Conservation (phyloP, 2,888 invertebrate genomes). For the Nycteola revayana region DNA sequence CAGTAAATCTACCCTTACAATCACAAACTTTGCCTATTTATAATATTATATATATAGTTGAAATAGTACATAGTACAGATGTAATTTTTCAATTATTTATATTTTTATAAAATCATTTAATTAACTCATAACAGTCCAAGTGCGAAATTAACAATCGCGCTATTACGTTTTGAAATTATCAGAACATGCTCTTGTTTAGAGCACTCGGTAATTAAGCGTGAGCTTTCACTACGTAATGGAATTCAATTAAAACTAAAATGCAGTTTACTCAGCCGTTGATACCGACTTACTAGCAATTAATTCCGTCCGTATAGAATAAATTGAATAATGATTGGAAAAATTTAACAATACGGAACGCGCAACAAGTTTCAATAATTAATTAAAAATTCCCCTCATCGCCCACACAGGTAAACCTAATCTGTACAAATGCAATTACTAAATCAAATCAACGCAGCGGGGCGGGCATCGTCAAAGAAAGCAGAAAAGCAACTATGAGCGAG, state of each 20-base stretch:
- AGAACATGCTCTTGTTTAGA: conserved; percentile 38
- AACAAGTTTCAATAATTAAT: conserved; percentile 15
- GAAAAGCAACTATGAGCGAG: conserved; percentile 20
- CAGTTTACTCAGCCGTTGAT: conserved; percentile 54
- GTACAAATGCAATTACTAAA: conserved; percentile 30
- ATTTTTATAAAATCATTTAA: conserved; percentile 9
- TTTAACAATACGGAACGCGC: not conserved
- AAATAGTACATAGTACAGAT: too few species aligned
- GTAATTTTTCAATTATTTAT: too few species aligned
- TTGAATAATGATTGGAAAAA: conserved; percentile 31
- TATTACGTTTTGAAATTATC: conserved; percentile 35
- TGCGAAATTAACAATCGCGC: conserved; percentile 7
- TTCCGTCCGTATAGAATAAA: conserved; percentile 47
- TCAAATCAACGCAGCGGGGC: conserved; percentile 16
- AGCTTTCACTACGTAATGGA: conserved; percentile 68
- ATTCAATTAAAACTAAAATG: conserved; percentile 73
- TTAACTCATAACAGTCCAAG: not conserved
- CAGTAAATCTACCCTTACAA: too few species aligned
- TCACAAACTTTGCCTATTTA: too few species aligned
- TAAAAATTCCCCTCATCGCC: conserved; percentile 18
- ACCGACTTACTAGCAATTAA: conserved; percentile 51
- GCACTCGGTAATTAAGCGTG: conserved; percentile 62
- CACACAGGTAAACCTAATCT: conserved; percentile 17
- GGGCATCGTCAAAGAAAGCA: conserved; percentile 19
- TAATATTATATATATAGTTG: too few species aligned